Percentiles rank a stretch among this genome's conserved stretches.
phyloP scores from a whole-genome alignment of 1,140 invertebrate species.

The Uloborus diversus region DNA sequence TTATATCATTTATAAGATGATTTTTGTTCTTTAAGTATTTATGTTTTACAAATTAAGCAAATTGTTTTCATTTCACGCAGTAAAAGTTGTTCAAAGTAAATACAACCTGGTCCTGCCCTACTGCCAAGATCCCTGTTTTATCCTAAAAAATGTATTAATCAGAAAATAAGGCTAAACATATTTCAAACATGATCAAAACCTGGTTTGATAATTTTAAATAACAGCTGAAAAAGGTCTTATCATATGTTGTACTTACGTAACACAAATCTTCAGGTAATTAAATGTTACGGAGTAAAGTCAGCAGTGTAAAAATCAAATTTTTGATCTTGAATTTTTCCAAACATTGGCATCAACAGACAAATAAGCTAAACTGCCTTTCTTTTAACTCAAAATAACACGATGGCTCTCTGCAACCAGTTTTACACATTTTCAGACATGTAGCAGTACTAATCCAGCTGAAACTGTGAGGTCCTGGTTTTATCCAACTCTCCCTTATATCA shows the following conservation, averaged over 20 bases:
- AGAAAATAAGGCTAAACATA: not conserved
- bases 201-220: not conserved
- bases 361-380: not conserved
- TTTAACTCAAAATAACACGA: not conserved
- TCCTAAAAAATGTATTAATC: not conserved
- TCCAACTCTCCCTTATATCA: not conserved
- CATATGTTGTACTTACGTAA: not conserved
- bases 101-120: not conserved
- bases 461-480: not conserved
- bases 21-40: not conserved
- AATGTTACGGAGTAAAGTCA: not conserved
- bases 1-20: not conserved
- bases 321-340: not conserved
- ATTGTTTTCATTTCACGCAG: not conserved
- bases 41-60: not conserved
- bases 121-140: not conserved
- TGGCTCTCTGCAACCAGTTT: not conserved
- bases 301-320: not conserved
- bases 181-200: not conserved
- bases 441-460: not conserved
- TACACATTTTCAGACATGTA: not conserved
- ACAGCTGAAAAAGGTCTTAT: not conserved
- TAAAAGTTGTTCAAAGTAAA: not conserved
- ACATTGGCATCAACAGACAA: not conserved
- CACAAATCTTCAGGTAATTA: not conserved